Base-by-base conservation (phyloP, 2,797 vertebrate genomes). In the Epinephelus awoara region DNA sequence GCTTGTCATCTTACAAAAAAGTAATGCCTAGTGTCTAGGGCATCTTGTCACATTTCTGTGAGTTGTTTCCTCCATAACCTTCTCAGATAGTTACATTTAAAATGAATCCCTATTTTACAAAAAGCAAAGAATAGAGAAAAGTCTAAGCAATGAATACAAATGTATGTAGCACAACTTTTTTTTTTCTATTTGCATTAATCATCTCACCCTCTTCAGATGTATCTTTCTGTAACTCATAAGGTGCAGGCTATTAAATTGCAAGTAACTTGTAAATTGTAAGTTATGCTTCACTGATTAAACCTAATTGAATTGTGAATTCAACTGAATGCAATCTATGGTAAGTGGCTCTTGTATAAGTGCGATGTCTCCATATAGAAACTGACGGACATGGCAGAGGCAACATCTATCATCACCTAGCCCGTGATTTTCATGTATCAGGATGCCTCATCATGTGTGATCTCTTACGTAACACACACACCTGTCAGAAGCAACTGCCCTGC, bases 401-500 rank as follows among this genome's bases (percentile, higher is more conserved):
- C 34, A 8, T 64, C 23, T 11, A 52, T 52, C 2, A 6, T 58
- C 61, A 52, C 38, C 19, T 1, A 2, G 29, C 64, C 25, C 6
- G 52, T 54, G 51, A 49, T 57, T 80, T 46, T 40, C 29, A 46
- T 27, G 40, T 27, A 68, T 56, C 25, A 25, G 49, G 40, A 42
- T 54, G 44, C 56, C 8, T 63, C 14, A 21, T 66, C 9, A 21
- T 47, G 3, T 25, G n/a, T 44, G 40, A 55, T 23, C 8, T 4
- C 23, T 47, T 52, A 40, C 34, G 42, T 29, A 51, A 49, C 49
- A 23, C 51, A 61, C 21, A 19, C 40, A 61, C 27, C 38, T 63
- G 29, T 69, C 67, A 71, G 51, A 29, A 29, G 63, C 56, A 65
- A 65, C 38, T 49, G 23, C 42, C n/a, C 29, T 56, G 51, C 40